Conservation (phyloP, 92 coral and sea anemone species). For the Phenganax marumi region DNA sequence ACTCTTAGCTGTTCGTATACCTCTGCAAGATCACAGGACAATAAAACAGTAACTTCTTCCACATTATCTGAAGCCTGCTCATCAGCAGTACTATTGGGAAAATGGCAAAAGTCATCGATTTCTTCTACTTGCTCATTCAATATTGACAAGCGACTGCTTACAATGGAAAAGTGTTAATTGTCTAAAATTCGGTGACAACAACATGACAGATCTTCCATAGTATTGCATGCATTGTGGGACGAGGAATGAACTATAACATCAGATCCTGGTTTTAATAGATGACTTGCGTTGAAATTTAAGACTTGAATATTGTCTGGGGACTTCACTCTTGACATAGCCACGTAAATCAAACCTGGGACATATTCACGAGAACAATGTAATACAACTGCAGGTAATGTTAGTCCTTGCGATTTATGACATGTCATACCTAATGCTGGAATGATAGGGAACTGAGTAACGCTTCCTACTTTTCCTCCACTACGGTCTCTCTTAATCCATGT, state of each 20-base stretch:
- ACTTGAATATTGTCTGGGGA: constrained; percentile 15
- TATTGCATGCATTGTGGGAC: neutral
- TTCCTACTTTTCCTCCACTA: constrained; percentile 19
- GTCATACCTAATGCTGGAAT: constrained; percentile 40
- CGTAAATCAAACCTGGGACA: constrained; percentile 30
- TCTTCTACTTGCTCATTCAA: neutral
- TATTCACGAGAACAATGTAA: constrained; percentile 28
- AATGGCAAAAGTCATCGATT: neutral
- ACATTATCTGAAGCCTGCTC: neutral
- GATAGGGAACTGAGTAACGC: constrained; percentile 37
- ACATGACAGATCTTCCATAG: constrained; percentile 19
- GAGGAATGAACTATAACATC: constrained; percentile 41
- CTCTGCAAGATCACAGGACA: constrained; percentile 13
- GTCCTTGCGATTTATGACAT: constrained; percentile 42
- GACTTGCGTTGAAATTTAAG: constrained; percentile 6
- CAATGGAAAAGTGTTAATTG: constrained; percentile 1
- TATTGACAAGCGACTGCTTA: neutral
- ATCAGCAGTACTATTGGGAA: neutral
- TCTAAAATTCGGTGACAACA: constrained; percentile 12
- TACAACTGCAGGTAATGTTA: constrained; percentile 18
- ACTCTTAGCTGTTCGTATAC: constrained; percentile 21
- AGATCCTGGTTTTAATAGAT: constrained; percentile 40
- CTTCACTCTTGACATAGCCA: constrained; percentile 28
- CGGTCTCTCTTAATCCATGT: constrained; percentile 29
- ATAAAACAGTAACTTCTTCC: neutral